Conservation (phyloP, 1,140 invertebrate species). For the Ceratoteleas bidentatus region DNA sequence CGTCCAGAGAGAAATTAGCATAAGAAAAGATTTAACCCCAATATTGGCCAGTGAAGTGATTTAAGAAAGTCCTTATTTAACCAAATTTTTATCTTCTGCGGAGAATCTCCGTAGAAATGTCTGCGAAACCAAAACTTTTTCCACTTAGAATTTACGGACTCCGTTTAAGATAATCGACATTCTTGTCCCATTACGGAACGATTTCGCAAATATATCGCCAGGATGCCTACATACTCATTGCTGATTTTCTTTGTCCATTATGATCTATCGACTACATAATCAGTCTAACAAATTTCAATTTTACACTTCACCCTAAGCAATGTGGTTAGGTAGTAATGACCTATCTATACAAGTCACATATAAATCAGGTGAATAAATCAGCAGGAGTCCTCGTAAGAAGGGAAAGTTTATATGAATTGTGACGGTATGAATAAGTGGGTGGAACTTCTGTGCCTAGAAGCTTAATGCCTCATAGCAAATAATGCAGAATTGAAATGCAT, state of each 20-base stretch:
- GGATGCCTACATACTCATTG: not conserved
- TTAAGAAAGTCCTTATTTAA: constrained; percentile 23
- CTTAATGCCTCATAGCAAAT: no score
- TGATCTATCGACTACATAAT: not conserved
- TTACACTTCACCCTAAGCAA: not conserved
- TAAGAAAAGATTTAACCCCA: no score
- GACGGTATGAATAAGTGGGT: no score
- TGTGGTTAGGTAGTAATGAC: not conserved
- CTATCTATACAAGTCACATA: no score
- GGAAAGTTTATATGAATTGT: not conserved
- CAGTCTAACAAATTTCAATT: not conserved
- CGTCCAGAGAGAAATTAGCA: no score
- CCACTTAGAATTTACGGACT: constrained; percentile 23
- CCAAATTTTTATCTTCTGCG: not conserved
- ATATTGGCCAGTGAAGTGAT: no score
- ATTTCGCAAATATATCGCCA: constrained; percentile 7
- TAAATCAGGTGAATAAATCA: no score
- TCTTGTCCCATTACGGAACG: constrained; percentile 52
- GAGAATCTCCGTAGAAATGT: no score
- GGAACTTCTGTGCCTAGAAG: no score
- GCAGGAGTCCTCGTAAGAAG: not conserved
- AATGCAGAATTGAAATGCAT: no score
- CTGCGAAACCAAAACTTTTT: no score
- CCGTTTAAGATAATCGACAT: constrained; percentile 59
- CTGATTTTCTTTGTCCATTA: not conserved